Evolutionary conservation across 1,140 invertebrate genomes (phyloP).

Genomic region (Lethocerus indicus): DNA sequence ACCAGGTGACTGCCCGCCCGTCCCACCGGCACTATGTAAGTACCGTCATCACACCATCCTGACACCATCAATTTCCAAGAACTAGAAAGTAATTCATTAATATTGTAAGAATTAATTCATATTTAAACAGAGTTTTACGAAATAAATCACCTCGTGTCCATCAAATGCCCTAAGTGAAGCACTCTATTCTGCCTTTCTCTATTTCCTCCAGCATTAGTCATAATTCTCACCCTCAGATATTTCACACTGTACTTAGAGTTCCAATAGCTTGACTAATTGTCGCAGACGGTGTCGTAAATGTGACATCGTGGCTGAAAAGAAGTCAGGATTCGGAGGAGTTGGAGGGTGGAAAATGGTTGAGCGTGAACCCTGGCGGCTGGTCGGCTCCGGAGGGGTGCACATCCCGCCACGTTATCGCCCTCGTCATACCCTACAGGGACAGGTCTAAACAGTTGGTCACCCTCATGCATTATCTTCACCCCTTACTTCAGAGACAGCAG

Average conservation of each 20-base stretch:
- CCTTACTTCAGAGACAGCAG: slow-evolving; percentile 39
- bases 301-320: slow-evolving; percentile 2
- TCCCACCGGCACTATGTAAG: slow-evolving; percentile 20
- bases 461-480: slow-evolving; percentile 36
- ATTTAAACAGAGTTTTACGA: too few species aligned
- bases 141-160: too few species aligned
- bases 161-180: too few species aligned
- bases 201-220: too few species aligned
- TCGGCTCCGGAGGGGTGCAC: slow-evolving; percentile 31
- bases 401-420: slow-evolving; percentile 32
- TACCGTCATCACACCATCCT: not conserved
- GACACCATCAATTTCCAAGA: too few species aligned
- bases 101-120: too few species aligned
- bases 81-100: too few species aligned
- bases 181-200: too few species aligned
- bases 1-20: slow-evolving; percentile 16
- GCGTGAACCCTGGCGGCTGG: slow-evolving; percentile 25
- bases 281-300: slow-evolving; percentile 10
- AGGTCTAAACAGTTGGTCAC: slow-evolving; percentile 33
- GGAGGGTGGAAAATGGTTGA: not conserved
- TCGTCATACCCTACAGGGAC: slow-evolving; percentile 43
- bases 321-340: too few species aligned
- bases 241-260: not conserved
- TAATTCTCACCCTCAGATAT: too few species aligned
- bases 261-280: not conserved